Evolutionary conservation across 1,140 invertebrate species (phyloP), one percentile per base, ranked within the genome.

Genomic region (Hirudo medicinalis): DNA sequence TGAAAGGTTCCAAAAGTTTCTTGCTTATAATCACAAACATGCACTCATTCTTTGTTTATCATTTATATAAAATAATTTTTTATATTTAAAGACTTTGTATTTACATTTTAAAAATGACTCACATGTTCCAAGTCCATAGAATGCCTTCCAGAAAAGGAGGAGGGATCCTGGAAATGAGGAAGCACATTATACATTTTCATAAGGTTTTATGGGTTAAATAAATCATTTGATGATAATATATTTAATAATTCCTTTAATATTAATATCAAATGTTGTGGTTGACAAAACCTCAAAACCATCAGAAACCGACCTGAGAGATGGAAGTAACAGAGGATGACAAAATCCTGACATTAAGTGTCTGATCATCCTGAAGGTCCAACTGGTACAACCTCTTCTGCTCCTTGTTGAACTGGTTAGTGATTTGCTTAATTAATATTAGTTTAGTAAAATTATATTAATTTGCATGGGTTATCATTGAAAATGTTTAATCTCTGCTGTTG

Each of bases 321-420:
- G 69, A 40, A 6, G 72, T 40, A 15, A 68, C 53, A 2, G 76
- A 69, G n/a, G 76, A 71, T 11, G 77, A 71, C 3, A 76, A 74
- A 69, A 80, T 71, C 72, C 78, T 72, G 27, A 80, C 78, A 68
- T 77, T 76, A n/a, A 82, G 73, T 27, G 76, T 75, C 70, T 81
- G 80, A 55, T 79, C 78, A 74, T 84, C 82, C 40, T 77, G 77
- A 75, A 83, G 75, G 49, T 79, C 80, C 17, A 83, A 70, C 75
- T 83, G 82, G 73, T 79, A 76, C 25, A 84, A 73, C 36, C 83
- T 74, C 54, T 81, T 81, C 72, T 83, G 82, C 57, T 84, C 82
- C 70, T 81, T 79, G 54, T 77, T 78, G 68, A 72, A 72, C 72
- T 73, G 54, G 4, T 49, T 5, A 13, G 0, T 13, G 43, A 1